Evolutionary conservation across 2,888 invertebrate species (phyloP).

Genomic region (Meta bourneti): DNA sequence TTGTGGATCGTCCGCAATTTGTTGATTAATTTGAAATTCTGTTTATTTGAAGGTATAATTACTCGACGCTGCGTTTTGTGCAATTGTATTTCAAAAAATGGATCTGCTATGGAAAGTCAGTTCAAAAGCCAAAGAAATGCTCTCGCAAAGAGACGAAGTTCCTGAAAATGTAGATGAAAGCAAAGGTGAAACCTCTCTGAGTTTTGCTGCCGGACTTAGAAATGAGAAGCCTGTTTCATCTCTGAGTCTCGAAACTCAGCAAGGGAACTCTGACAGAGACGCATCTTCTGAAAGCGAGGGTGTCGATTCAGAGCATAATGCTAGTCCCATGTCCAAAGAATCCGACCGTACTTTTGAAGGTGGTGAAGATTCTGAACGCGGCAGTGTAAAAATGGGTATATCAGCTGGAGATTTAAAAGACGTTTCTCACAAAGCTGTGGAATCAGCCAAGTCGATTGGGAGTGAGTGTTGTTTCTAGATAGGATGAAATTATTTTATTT

Average conservation of each 20-base stretch:
- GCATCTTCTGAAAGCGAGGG: constrained; percentile 72
- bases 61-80: background rate
- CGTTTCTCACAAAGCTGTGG: constrained; percentile 78
- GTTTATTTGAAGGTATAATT: background rate
- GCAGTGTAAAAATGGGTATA: constrained; percentile 60
- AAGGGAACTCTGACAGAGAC: constrained; percentile 70
- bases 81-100: constrained; percentile 35
- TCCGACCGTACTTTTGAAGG: constrained; percentile 54
- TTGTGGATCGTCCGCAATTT: background rate
- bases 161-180: constrained; percentile 43
- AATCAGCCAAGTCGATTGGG: constrained; percentile 78
- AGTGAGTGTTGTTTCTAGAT: constrained; percentile 69
- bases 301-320: constrained; percentile 58
- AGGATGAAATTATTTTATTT: background rate
- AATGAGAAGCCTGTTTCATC: constrained; percentile 71
- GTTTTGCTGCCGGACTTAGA: constrained; percentile 66
- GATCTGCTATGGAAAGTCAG: constrained; percentile 75
- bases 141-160: constrained; percentile 67
- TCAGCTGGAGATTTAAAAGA: constrained; percentile 76
- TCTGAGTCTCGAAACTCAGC: constrained; percentile 69
- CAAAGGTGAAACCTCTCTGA: constrained; percentile 29
- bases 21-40: background rate
- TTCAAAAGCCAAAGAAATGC: constrained; percentile 72
- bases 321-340: constrained; percentile 63
- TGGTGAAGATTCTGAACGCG: constrained; percentile 47